Base-by-base conservation (phyloP, 2,888 invertebrate genomes). In the Netelia inedita region DNA sequence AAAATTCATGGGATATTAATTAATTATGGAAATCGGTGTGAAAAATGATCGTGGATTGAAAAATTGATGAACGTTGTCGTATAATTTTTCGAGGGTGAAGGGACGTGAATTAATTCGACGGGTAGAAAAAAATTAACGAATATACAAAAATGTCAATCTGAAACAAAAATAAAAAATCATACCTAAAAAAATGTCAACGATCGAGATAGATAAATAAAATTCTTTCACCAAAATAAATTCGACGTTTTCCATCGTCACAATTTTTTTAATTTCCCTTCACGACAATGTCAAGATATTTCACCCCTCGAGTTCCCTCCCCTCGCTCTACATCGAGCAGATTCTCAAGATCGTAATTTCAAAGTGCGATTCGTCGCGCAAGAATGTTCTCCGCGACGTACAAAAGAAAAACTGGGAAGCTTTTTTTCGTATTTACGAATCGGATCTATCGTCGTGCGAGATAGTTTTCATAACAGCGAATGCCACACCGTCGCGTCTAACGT, bases 361-460 rank as follows among this genome's bases (percentile, higher is more conserved):
- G n/a, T 43, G 21, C 61, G 43, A 69, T 79, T 79, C 55, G 68
- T 69, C 78, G 3, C 23, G 19, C 53, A 0, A 16, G 14, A 10
- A 46, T 46, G 14, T 8, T 9, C 19, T 61, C 16, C 46, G 8
- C 41, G 50, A 10, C 14, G 61, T 16, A 23, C n/a, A 71, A 46
- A 35, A 21, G 11, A 46, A 59, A 68, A 19, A 71, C 72, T 59
- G 41, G 79, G 75, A 79, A 69, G 71, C 41, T 76, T 59, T 35
- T 76, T 61, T 35, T 23, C 46, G 68, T 80, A 72, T 76, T 80
- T 73, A 84, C 80, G 55, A 55, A 74, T 69, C 73, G 73, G 71
- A 55, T 69, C 35, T 69, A 14, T 63, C 78, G 59, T 71, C 53
- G n/a, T 10, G n/a, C 23, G 28, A 63, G 80, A 84, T 84, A 63